Percentiles rank a stretch among this genome's conserved stretches.
phyloP scores from a whole-genome alignment of 2,113 vertebrate genomes.

The mouse (Mus musculus) region GRCm39 chr5:131923501-131924000 shows the following conservation, averaged over 20 bases:
- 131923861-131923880: slow-evolving; percentile 37
- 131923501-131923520: not conserved
- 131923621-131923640: not conserved
- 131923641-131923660: not conserved
- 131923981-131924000: slow-evolving; percentile 43
- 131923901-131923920: slow-evolving; percentile 50
- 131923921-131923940: slow-evolving; percentile 51
- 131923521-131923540: not conserved
- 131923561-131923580: not conserved
- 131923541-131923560: not conserved
- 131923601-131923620: not conserved
- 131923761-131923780: not conserved
- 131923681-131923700: not conserved
- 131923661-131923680: not conserved
- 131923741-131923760: not conserved
- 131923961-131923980: slow-evolving; percentile 74
- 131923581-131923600: not conserved
- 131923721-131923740: not conserved
- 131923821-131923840: slow-evolving; percentile 2
- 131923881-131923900: slow-evolving; percentile 49
- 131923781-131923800: not conserved
- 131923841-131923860: slow-evolving; percentile 8
- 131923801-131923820: slow-evolving; percentile 1
- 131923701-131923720: not conserved
- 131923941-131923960: slow-evolving; percentile 73